Conservation (phyloP, 2,113 vertebrate genomes). For the Strigops habroptila region DNA sequence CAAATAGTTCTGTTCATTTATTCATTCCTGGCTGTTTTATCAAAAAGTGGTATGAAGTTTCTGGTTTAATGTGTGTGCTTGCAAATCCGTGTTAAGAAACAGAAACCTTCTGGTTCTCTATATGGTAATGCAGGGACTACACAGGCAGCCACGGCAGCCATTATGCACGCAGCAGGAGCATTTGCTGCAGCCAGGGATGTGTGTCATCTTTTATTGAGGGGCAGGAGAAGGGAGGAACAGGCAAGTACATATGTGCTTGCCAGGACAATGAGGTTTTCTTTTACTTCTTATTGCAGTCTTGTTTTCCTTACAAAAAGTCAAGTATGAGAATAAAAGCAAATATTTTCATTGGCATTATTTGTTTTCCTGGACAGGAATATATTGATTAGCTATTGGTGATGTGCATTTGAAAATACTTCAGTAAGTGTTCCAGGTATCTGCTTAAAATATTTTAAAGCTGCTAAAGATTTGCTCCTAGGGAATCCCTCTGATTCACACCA, state of each 20-base stretch:
- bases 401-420: neutral
- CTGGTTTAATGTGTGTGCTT: neutral
- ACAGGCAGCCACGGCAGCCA: neutral
- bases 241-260: neutral
- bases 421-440: neutral
- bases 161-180: neutral
- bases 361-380: neutral
- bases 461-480: neutral
- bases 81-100: neutral
- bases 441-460: neutral
- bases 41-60: neutral
- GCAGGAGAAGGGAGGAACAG: neutral
- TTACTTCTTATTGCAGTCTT: neutral
- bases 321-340: neutral
- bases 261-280: neutral
- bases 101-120: neutral
- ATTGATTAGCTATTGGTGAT: neutral
- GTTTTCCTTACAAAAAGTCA: neutral
- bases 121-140: neutral
- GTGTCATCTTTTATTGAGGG: neutral
- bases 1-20: neutral
- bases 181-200: neutral
- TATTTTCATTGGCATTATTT: neutral
- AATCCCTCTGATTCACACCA: neutral
- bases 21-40: slow-evolving; percentile 15